phyloP scores from a whole-genome alignment of 2,797 vertebrate genomes.

The Acanthurus lineatus region DNA sequence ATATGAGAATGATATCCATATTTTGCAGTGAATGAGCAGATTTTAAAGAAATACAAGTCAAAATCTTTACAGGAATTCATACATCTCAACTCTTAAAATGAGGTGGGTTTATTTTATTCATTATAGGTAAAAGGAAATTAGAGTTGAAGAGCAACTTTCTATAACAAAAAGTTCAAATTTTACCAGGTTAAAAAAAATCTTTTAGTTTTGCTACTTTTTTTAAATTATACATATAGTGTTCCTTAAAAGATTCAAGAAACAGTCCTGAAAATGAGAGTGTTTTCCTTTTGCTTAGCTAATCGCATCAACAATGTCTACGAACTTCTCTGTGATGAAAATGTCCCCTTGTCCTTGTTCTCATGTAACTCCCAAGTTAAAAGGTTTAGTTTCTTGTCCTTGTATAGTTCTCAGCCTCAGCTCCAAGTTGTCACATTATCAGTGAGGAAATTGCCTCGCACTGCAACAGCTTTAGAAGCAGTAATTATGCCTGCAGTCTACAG shows the following conservation, averaged over 20 bases:
- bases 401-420: neutral
- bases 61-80: neutral
- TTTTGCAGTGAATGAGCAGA: too few species aligned
- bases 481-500: slow-evolving; percentile 19
- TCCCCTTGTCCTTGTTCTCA: neutral
- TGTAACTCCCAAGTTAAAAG: neutral
- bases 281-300: neutral
- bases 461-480: slow-evolving; percentile 28
- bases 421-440: slow-evolving; percentile 3
- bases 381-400: neutral
- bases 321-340: neutral
- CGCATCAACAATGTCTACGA: neutral
- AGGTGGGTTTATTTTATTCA: neutral
- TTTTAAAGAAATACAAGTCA: neutral
- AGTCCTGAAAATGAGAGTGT: neutral
- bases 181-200: neutral
- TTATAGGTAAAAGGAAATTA: too few species aligned
- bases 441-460: slow-evolving; percentile 4
- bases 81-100: neutral
- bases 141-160: too few species aligned
- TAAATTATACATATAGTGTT: too few species aligned
- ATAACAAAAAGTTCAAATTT: neutral
- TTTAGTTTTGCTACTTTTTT: too few species aligned
- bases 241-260: neutral
- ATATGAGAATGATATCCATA: neutral